Conservation (phyloP, 1,140 invertebrate genomes). For the Saccostrea echinata region DNA sequence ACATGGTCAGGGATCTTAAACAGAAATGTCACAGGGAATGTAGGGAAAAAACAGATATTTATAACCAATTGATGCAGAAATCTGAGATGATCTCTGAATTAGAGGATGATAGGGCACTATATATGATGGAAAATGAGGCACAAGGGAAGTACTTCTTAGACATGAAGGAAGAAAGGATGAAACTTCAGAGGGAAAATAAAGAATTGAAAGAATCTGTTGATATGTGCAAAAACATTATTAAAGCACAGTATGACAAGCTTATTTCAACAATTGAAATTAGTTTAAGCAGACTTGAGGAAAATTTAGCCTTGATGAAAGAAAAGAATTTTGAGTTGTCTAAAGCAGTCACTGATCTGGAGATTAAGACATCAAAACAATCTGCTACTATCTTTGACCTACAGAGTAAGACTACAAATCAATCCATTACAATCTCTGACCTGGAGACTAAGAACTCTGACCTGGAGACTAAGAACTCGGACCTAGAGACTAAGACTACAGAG, state of each 20-base stretch:
- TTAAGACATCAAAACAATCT: not conserved
- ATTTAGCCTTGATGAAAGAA: not conserved
- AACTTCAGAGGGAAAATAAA: not conserved
- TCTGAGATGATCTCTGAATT: not conserved
- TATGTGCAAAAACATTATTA: not conserved
- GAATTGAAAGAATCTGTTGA: not conserved
- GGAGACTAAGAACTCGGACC: not conserved
- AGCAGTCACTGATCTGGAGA: not conserved
- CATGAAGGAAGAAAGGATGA: not conserved
- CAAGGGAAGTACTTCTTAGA: not conserved
- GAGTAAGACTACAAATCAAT: not conserved
- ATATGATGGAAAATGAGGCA: conserved; percentile 30
- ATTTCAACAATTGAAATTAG: not conserved
- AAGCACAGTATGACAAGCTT: conserved; percentile 13
- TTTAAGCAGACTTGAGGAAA: not conserved
- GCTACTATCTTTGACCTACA: not conserved
- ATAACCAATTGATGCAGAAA: not conserved
- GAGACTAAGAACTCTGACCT: conserved; percentile 19
- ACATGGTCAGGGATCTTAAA: not conserved
- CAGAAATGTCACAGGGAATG: not conserved
- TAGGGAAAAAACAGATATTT: not conserved
- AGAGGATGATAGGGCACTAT: not conserved
- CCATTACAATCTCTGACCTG: not conserved
- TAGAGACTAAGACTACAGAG: not conserved
- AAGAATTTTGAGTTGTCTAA: not conserved